Evolutionary conservation across 2,113 vertebrate species (phyloP).

Genomic region (Tympanuchus pallidicinctus): DNA sequence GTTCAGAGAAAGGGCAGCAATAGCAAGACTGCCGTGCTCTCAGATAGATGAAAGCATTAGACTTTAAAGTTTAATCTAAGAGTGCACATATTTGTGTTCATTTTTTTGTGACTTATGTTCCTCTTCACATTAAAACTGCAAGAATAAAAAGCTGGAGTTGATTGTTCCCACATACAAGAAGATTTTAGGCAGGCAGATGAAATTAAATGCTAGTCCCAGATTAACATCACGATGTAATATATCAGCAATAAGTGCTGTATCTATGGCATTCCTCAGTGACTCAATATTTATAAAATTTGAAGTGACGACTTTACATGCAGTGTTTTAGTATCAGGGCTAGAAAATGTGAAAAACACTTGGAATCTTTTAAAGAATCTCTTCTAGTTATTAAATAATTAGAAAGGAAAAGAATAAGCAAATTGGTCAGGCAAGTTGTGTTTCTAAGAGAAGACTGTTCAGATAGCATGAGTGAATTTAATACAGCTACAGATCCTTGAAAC

Average conservation of each 20-base stretch:
- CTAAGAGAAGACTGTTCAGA: neutral
- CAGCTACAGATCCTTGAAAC: neutral
- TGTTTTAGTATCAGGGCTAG: neutral
- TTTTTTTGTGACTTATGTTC: neutral
- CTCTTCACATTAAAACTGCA: neutral
- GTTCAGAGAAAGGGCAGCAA: conserved; percentile 53
- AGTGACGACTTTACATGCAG: neutral
- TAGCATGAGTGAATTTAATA: neutral
- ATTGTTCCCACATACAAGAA: neutral
- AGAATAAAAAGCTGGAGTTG: neutral
- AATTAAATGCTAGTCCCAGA: neutral
- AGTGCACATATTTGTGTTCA: neutral
- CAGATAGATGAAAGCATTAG: neutral
- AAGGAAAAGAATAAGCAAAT: neutral
- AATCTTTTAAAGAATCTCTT: neutral
- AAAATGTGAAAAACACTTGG: neutral
- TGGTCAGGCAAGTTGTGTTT: accelerated
- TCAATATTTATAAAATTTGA: neutral
- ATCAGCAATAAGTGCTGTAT: neutral
- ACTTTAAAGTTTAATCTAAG: neutral
- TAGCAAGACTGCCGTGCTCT: neutral
- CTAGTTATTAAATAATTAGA: neutral
- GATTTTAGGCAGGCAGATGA: neutral
- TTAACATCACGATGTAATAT: neutral
- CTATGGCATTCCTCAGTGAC: neutral